These are phyloP conservation scores for Delichon dasypus DNA, from an alignment of 2,797 vertebrate genomes.

Conservation along the genomic window DNA sequence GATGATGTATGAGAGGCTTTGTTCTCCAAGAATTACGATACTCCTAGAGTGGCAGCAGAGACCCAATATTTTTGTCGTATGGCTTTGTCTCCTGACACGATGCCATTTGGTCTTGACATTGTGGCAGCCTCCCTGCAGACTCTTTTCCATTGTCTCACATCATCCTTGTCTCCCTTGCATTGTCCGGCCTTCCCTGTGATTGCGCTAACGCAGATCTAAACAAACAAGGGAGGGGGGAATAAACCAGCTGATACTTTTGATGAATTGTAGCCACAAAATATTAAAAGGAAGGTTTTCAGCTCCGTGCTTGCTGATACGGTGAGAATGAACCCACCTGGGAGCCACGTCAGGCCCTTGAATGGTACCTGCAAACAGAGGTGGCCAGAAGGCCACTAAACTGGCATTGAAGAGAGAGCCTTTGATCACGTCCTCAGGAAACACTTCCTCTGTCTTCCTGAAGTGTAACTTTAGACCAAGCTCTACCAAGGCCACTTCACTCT, in stretches of 20 bases:
- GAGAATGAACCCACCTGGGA: neutral
- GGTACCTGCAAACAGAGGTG: neutral
- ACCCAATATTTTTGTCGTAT: neutral
- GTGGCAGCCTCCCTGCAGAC: neutral
- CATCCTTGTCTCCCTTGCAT: neutral
- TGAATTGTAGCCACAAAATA: neutral
- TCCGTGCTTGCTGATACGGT: neutral
- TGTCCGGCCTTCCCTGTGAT: neutral
- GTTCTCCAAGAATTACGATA: constrained; percentile 51
- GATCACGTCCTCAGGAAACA: constrained; percentile 41
- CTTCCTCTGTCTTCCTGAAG: constrained; percentile 38
- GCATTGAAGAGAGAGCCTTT: constrained; percentile 26
- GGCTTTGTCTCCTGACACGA: constrained; percentile 31
- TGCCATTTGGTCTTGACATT: constrained; percentile 2
- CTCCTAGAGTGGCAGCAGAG: constrained; percentile 37
- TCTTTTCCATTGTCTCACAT: neutral
- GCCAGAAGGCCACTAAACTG: neutral
- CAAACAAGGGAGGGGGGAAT: neutral
- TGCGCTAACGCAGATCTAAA: constrained; percentile 2
- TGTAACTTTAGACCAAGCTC: constrained; percentile 55
- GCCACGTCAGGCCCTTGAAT: neutral
- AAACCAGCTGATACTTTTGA: neutral
- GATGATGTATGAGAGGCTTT: constrained; percentile 61
- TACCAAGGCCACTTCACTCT: constrained; percentile 58
- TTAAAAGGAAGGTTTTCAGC: neutral